Percentiles rank a stretch among this genome's conserved stretches.
Evolutionary conservation across 2,888 invertebrate species (phyloP).

Genomic region (Sisyra nigra): DNA sequence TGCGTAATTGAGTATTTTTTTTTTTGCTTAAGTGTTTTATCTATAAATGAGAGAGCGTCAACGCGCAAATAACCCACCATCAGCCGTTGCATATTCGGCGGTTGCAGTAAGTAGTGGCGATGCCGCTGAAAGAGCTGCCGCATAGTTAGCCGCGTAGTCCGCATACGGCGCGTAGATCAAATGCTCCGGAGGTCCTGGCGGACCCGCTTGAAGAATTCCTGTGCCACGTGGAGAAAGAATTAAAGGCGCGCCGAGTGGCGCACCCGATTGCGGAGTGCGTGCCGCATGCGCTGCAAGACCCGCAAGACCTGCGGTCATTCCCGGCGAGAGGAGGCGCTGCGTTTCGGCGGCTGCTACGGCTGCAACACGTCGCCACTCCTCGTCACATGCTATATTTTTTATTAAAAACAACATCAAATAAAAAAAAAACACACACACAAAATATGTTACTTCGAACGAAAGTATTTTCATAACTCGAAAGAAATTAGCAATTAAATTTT

Average conservation of each 20-base stretch:
- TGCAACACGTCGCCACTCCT: conserved; percentile 72
- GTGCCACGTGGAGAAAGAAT: conserved; percentile 84
- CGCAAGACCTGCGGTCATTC: conserved; percentile 29
- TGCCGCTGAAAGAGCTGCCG: conserved; percentile 60
- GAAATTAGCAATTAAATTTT: conserved; percentile 16
- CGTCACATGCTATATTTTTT: conserved; percentile 51
- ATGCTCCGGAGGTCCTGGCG: conserved; percentile 47
- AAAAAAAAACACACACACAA: too few relatives aligned
- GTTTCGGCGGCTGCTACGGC: conserved; percentile 65
- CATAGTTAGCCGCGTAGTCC: conserved; percentile 82
- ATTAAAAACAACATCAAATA: too few relatives aligned
- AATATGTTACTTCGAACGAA: too few relatives aligned
- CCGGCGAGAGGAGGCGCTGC: conserved; percentile 52
- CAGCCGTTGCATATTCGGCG: conserved; percentile 77
- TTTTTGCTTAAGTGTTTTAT: conserved; percentile 4
- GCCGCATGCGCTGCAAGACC: conserved; percentile 46
- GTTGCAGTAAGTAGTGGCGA: conserved; percentile 67
- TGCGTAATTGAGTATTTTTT: not conserved
- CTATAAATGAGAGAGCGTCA: conserved; percentile 26
- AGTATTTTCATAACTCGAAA: too few relatives aligned
- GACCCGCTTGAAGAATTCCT: conserved; percentile 41
- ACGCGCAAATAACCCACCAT: conserved; percentile 89
- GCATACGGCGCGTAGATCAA: conserved; percentile 74
- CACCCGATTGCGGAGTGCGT: conserved; percentile 40
- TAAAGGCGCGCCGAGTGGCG: conserved; percentile 80